Conservation (phyloP, 30 jellyfish, hydroid and myxozoan species). For the Catostylus mosaicus region DNA sequence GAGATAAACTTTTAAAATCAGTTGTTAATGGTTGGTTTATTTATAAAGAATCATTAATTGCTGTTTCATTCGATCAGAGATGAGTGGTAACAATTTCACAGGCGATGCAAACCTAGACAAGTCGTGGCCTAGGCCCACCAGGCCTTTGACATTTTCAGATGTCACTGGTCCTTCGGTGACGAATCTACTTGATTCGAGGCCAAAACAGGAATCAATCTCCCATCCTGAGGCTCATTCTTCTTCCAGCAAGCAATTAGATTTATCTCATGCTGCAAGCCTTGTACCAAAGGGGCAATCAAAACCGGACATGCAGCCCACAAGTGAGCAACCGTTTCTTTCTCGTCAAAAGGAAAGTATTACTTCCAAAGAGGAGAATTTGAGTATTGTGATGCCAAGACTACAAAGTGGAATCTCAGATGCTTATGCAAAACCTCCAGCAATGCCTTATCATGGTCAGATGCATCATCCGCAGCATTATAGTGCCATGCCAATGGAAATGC, state of each 20-base stretch:
- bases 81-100: slow-evolving; percentile 6
- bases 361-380: neutral
- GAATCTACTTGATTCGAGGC: neutral
- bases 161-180: slow-evolving; percentile 14
- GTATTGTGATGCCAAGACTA: slow-evolving; percentile 5
- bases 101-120: neutral
- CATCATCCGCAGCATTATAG: neutral
- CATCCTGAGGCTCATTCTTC: neutral
- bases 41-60: neutral
- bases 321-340: too few species aligned
- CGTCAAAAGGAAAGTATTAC: too few species aligned
- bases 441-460: neutral
- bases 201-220: neutral
- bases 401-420: neutral
- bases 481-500: neutral
- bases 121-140: slow-evolving; percentile 43
- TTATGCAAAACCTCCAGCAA: neutral
- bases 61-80: neutral
- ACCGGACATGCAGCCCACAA: neutral
- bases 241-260: too few species aligned
- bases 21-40: neutral
- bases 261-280: too few species aligned
- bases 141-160: slow-evolving; percentile 35
- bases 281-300: neutral
- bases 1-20: too few species aligned